These are phyloP conservation scores for Leucophenga maculata DNA, from an alignment of 2,888 invertebrate genomes.

Conservation along the genomic window DNA sequence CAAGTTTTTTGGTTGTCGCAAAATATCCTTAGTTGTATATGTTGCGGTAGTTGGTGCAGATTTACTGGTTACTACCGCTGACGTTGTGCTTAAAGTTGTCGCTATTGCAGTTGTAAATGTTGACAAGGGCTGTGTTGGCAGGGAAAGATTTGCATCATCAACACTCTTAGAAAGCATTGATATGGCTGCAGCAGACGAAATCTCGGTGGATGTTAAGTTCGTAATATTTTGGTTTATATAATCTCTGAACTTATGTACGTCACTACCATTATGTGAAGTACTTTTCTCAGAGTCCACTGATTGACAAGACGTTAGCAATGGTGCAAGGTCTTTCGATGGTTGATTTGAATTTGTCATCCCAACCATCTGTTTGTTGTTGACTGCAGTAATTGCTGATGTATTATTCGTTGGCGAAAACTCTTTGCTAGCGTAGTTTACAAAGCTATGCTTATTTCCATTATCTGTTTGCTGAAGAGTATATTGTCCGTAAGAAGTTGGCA, in stretches of 20 bases:
- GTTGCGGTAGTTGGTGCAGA: background rate
- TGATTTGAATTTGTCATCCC: conserved; percentile 28
- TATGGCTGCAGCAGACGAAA: too few relatives aligned
- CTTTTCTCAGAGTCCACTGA: too few relatives aligned
- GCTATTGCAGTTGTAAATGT: background rate
- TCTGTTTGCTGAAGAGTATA: conserved; percentile 24
- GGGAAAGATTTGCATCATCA: background rate
- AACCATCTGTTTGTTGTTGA: conserved; percentile 18
- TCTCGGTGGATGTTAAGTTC: too few relatives aligned
- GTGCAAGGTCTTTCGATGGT: too few relatives aligned
- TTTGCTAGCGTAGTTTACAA: conserved; percentile 31
- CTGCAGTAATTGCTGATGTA: conserved; percentile 32
- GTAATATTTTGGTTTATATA: background rate
- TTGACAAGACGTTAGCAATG: too few relatives aligned
- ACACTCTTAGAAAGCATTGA: background rate
- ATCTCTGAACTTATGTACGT: background rate
- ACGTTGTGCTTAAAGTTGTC: background rate
- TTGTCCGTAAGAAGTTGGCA: conserved; percentile 35
- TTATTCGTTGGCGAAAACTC: conserved; percentile 32
- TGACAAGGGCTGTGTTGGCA: background rate
- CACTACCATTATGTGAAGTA: too few relatives aligned
- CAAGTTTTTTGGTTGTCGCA: background rate
- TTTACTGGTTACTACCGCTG: background rate
- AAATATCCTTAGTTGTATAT: background rate
- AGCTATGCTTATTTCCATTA: conserved; percentile 27